Evolutionary conservation across 2,888 invertebrate species (phyloP), one percentile per base, ranked within the genome.

Genomic region (Fragum sueziense): DNA sequence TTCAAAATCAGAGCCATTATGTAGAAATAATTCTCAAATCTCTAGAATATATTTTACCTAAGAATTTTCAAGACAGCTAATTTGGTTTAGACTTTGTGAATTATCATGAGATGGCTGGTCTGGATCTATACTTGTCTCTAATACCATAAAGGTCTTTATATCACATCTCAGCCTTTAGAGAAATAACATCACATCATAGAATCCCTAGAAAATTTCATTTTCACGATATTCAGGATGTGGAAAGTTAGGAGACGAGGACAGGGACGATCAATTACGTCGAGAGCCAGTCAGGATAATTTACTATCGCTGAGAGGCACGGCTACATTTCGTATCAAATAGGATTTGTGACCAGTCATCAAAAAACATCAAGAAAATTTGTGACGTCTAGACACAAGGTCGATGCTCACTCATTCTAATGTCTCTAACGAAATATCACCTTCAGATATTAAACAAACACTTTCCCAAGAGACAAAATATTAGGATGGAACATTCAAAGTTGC

Each of bases 261-360:
- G 41, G 25, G 65, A 65, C 65, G 34, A 65, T 65, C 65, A 65
- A 65, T 65, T 65, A 65, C 65, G 65, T 65, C 65, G 41, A 65
- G 41, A 37, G 65, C 41, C 41, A 65, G 65, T 65, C 65, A 41
- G 25, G 65, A 65, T 65, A 41, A 65, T 65, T 65, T 65, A 65
- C 65, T 41, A 27, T 34, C 41, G 37, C 47, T 65, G 41, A 65
- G 65, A 37, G 65, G 41, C 65, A 41, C n/a, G 41, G 65, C 65
- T 65, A 65, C 65, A 65, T 65, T 65, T 65, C 65, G 41, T 41
- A 65, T 65, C 65, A 65, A 65, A 65, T 65, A 37, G 41, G 65
- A 65, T 65, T 65, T 65, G 65, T 65, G 41, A 65, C 65, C 37
- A 65, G 65, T 65, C 65, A 65, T 41, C 65, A 65, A n/a, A 65